phyloP scores from a whole-genome alignment of 1,140 invertebrate genomes.

The Euglossa dilemma region DNA sequence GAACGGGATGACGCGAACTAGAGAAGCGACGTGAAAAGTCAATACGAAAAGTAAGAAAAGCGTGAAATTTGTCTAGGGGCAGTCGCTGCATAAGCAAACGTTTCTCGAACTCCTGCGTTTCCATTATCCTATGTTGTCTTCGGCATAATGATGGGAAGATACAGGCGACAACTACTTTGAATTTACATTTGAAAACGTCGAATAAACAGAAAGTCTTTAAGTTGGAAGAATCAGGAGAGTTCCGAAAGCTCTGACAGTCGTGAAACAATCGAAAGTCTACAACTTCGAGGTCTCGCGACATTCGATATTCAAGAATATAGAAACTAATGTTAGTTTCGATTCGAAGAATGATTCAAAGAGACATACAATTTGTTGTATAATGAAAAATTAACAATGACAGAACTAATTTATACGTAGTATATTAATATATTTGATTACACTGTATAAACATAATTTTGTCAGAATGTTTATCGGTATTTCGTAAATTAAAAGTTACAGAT shows the following conservation, averaged over 20 bases:
- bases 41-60: neutral
- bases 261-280: constrained; percentile 10
- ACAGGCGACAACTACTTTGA: neutral
- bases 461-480: too few species aligned
- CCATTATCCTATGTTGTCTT: constrained; percentile 14
- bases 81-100: neutral
- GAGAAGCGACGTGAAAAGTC: neutral
- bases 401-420: too few species aligned
- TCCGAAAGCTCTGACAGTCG: neutral
- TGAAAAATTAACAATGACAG: too few species aligned
- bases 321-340: too few species aligned
- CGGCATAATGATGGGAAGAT: constrained; percentile 17
- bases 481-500: too few species aligned
- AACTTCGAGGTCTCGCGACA: neutral
- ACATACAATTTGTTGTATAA: too few species aligned
- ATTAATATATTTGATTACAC: too few species aligned
- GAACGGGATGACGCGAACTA: neutral
- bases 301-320: neutral
- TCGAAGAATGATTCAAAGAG: too few species aligned
- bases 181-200: constrained; percentile 28
- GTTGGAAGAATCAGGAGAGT: neutral
- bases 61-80: constrained; percentile 4
- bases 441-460: too few species aligned
- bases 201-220: neutral
- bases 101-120: neutral